phyloP scores from a whole-genome alignment of 35 echinoderm and acorn worm species.

The Anneissia japonica region DNA sequence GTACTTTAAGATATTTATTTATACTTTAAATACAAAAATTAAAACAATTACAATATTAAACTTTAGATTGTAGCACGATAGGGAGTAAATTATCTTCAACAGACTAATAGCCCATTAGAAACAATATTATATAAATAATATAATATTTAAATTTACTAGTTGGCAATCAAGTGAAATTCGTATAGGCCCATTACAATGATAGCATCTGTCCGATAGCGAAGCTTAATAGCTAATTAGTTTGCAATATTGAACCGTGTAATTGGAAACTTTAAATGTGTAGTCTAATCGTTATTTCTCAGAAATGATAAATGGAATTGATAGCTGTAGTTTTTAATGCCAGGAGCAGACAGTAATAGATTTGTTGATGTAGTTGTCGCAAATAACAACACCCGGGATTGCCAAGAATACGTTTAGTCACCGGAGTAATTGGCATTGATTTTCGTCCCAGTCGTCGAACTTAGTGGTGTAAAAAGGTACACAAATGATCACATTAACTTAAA shows the following conservation, averaged over 20 bases:
- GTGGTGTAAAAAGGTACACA: neutral
- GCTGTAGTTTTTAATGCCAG: neutral
- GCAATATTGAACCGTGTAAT: neutral
- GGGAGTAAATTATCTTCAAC: too few species aligned
- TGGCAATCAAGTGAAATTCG: neutral
- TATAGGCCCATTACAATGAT: neutral
- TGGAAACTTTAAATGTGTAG: neutral
- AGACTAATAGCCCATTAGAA: too few species aligned
- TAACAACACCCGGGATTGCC: neutral
- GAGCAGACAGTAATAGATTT: neutral
- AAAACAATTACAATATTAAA: too few species aligned
- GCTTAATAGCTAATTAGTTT: neutral
- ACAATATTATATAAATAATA: too few species aligned
- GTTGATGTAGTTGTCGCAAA: neutral
- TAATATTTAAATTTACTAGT: too few species aligned
- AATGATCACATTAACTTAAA: constrained; percentile 2
- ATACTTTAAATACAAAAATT: too few species aligned
- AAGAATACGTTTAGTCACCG: neutral
- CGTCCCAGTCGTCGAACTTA: neutral
- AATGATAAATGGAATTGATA: neutral
- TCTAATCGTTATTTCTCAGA: neutral
- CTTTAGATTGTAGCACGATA: too few species aligned
- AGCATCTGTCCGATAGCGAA: neutral
- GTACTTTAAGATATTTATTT: too few species aligned
- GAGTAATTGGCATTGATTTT: neutral